phyloP scores from a whole-genome alignment of 2,888 invertebrate genomes.

The Drosophila pseudotakahashii region DNA sequence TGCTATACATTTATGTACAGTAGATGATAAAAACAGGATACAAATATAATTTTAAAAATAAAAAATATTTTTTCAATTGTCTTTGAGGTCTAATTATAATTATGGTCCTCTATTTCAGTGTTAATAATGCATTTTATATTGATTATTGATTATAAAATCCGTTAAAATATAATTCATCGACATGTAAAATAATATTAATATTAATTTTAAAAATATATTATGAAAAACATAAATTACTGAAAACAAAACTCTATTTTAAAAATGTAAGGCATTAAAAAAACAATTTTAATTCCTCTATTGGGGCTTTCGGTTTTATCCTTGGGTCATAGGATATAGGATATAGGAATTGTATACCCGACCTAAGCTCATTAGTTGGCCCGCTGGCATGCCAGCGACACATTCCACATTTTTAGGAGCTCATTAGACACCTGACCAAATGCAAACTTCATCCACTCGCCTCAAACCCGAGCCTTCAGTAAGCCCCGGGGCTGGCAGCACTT shows the following conservation, averaged over 20 bases:
- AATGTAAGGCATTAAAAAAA: too few species aligned
- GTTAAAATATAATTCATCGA: too few species aligned
- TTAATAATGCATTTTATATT: too few species aligned
- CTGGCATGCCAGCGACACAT: constrained; percentile 13
- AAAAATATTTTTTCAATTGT: too few species aligned
- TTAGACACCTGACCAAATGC: constrained; percentile 56
- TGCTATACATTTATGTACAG: constrained; percentile 39
- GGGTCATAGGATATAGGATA: background rate
- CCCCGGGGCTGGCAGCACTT: constrained; percentile 56
- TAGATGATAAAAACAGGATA: constrained; percentile 4
- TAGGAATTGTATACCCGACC: background rate
- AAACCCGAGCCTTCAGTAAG: constrained; percentile 10
- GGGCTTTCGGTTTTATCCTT: too few species aligned
- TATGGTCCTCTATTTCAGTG: too few species aligned
- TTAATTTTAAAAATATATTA: too few species aligned
- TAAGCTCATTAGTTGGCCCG: constrained; percentile 48
- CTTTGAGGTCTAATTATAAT: too few species aligned
- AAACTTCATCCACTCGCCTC: constrained; percentile 37
- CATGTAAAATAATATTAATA: too few species aligned
- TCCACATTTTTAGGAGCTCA: constrained; percentile 41
- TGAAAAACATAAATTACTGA: too few species aligned
- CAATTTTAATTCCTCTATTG: background rate
- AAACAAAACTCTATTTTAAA: too few species aligned
- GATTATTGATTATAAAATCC: too few species aligned
- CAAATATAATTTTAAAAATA: background rate